Conservation (phyloP, 2,113 vertebrate genomes). For the Oceanites oceanicus region DNA sequence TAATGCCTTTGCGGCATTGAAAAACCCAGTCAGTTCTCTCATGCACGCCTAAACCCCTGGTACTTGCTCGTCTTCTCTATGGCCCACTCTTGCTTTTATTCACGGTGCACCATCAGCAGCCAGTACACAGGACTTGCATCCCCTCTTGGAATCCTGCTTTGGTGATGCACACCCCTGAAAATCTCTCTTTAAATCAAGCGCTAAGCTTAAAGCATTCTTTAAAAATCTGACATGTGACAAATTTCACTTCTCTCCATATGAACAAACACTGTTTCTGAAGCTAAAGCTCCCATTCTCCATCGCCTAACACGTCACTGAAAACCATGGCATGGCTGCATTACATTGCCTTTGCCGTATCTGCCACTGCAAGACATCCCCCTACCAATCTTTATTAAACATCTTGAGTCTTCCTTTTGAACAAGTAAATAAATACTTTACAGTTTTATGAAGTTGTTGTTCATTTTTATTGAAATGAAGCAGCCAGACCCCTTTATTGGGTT, state of each 20-base stretch:
- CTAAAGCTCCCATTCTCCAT: neutral
- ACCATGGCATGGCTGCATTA: neutral
- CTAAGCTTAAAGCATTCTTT: neutral
- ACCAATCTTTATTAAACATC: neutral
- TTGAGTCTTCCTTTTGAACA: neutral
- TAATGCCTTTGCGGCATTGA: neutral
- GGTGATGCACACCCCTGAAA: neutral
- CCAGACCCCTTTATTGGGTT: neutral
- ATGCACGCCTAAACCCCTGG: neutral
- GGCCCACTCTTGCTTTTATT: fast-evolving
- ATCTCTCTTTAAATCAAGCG: neutral
- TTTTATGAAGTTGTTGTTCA: neutral
- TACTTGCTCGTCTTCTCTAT: neutral
- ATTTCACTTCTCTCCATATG: neutral
- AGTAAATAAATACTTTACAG: neutral
- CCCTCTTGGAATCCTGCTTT: neutral
- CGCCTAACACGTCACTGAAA: neutral
- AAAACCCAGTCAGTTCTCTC: neutral
- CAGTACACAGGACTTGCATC: neutral
- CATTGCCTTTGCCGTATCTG: neutral
- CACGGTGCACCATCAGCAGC: fast-evolving
- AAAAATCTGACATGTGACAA: neutral
- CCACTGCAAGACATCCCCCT: neutral
- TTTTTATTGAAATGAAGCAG: neutral
- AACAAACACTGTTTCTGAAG: neutral